Percentiles rank a stretch among this genome's conserved stretches.
These are phyloP conservation scores for Lepisosteus osseus DNA, from an alignment of 2,113 vertebrate genomes.

Conservation along the genomic window DNA sequence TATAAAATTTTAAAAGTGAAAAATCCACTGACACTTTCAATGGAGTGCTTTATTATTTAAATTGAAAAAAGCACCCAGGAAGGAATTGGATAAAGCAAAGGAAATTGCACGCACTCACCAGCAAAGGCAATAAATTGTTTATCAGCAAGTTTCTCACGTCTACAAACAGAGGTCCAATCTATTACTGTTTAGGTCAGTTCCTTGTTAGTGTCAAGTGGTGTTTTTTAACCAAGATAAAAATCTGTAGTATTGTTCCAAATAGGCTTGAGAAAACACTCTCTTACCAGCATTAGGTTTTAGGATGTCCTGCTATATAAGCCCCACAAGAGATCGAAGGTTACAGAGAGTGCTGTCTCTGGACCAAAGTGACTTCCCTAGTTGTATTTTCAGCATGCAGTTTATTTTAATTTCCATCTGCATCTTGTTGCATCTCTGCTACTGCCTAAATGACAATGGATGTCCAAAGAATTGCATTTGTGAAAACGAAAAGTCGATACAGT, in stretches of 20 bases:
- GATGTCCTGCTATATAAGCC: constrained; percentile 33
- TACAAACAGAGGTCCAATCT: constrained; percentile 64
- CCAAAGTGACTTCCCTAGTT: constrained; percentile 3
- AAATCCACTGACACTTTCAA: constrained; percentile 2
- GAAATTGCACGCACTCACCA: constrained; percentile 64
- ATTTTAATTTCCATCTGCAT: constrained; percentile 37
- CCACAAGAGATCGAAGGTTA: not conserved
- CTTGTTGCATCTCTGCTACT: constrained; percentile 39
- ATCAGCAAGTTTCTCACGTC: constrained; percentile 65
- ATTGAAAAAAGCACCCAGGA: not conserved
- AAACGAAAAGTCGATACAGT: constrained; percentile 55
- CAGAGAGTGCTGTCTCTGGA: constrained; percentile 13
- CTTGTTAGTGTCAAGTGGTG: constrained; percentile 41
- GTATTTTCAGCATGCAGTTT: constrained; percentile 54
- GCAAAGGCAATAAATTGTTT: constrained; percentile 69
- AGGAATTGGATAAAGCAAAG: constrained; percentile 50
- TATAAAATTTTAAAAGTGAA: not conserved
- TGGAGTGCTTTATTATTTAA: constrained; percentile 3
- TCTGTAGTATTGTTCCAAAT: constrained; percentile 47
- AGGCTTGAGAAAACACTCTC: constrained; percentile 24
- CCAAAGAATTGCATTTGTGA: constrained; percentile 73
- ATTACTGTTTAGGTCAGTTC: constrained; percentile 60
- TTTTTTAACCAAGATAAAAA: constrained; percentile 47
- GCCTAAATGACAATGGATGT: constrained; percentile 40
- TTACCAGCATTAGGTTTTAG: constrained; percentile 12